phyloP scores from a whole-genome alignment of 2,113 vertebrate genomes.

The Dermatemys mawii region DNA sequence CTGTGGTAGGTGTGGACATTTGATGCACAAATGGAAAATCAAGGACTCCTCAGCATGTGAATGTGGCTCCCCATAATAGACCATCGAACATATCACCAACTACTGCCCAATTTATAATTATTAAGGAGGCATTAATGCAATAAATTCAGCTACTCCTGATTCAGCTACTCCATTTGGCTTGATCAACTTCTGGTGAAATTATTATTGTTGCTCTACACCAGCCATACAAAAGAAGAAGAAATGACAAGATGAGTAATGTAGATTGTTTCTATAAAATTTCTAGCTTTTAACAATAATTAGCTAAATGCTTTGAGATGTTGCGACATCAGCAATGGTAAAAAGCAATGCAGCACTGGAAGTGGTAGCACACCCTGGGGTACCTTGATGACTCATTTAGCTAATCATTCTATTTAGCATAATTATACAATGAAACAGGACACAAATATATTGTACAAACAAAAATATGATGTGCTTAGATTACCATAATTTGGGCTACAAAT shows the following conservation, averaged over 20 bases:
- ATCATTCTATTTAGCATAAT: slow-evolving; percentile 25
- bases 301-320: not conserved
- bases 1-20: too few species aligned
- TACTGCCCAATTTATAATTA: too few species aligned
- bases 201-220: not conserved
- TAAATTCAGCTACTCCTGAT: too few species aligned
- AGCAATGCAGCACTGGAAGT: not conserved
- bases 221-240: not conserved
- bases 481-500: slow-evolving; percentile 8
- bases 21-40: too few species aligned
- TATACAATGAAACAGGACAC: not conserved
- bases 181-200: too few species aligned
- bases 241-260: not conserved
- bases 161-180: too few species aligned
- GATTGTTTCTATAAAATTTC: not conserved
- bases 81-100: too few species aligned
- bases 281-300: not conserved
- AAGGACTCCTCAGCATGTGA: too few species aligned
- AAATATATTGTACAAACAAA: slow-evolving; percentile 30
- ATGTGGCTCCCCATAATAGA: too few species aligned
- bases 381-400: not conserved
- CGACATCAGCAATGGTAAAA: not conserved
- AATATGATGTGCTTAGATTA: slow-evolving; percentile 9
- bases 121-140: too few species aligned
- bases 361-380: not conserved